Conservation (phyloP, 30 jellyfish, hydroid and myxozoan species). For the Aurelia aurita region DNA sequence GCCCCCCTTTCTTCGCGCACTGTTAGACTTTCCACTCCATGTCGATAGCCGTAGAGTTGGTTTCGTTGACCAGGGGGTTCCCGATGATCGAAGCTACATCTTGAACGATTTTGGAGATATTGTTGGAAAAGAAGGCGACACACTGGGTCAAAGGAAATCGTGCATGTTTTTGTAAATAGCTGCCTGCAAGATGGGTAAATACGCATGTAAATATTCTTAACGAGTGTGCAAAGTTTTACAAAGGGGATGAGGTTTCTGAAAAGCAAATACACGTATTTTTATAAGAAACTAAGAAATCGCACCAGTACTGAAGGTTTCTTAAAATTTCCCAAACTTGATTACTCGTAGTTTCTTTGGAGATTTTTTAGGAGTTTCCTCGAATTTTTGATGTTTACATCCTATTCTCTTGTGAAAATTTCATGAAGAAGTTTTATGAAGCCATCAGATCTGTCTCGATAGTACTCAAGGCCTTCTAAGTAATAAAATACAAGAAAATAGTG, state of each 20-base stretch:
- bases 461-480: no score
- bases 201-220: not conserved
- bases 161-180: slow-evolving; percentile 66
- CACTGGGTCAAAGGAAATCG: slow-evolving; percentile 31
- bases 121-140: slow-evolving; percentile 67
- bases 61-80: slow-evolving; percentile 57
- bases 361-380: no score
- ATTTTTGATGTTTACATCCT: no score
- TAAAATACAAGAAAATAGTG: no score
- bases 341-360: not conserved
- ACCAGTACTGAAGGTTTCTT: not conserved
- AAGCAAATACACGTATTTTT: not conserved
- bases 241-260: not conserved
- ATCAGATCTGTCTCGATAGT: no score
- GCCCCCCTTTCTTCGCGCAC: slow-evolving; percentile 74
- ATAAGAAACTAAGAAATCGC: no score
- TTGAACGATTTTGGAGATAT: slow-evolving; percentile 75
- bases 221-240: not conserved
- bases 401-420: no score
- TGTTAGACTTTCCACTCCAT: slow-evolving; percentile 74
- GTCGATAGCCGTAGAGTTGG: slow-evolving; percentile 56
- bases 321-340: not conserved
- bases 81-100: slow-evolving; percentile 55
- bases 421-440: no score
- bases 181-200: slow-evolving; percentile 15